Evolutionary conservation across 2,888 invertebrate species (phyloP), one percentile per base, ranked within the genome.

Genomic region (Malthinus seriepunctatus): DNA sequence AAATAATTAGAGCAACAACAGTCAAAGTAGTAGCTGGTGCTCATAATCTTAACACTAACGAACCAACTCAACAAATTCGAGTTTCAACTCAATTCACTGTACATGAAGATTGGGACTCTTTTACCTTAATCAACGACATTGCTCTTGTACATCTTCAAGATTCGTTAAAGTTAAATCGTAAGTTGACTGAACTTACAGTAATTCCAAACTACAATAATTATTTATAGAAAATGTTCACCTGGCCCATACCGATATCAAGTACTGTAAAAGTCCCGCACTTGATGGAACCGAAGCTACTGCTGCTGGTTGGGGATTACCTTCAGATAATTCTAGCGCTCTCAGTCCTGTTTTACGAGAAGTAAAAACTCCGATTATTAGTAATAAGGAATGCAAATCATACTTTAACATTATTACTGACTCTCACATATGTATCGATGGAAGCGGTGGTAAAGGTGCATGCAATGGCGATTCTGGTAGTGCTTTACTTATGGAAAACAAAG

Each of bases 121-220:
- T 62, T 1, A 71, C 69, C 3, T n/a, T 3, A 3, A 66, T 79
- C 4, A 78, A 82, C 63, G 82, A 82, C 56, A 76, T 82, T 50
- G 81, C 81, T 2, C 51, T 82, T n/a, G 11, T 39, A 3, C 34
- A 10, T 8, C 10, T 34, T n/a, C 9, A 34, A n/a, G 1, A 9
- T 34, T 3, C 34, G 3, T 34, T 34, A 34, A 34, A 34, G 1
- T 34, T 34, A 34, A 34, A 5, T 8, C 9, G 34, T 34, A 34
- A 34, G 34, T n/a, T n/a, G n/a, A n/a, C n/a, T n/a, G n/a, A n/a
- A n/a, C n/a, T n/a, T n/a, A n/a, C n/a, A n/a, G n/a, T 33, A 8
- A 7, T 8, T 8, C 8, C 33, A 8, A 7, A 33, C 33, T 33
- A 33, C 9, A 33, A 8, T 8, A 8, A 8, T 33, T 33, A 8